These are phyloP conservation scores for Trachelus iudaicus DNA, from an alignment of 2,888 invertebrate species.

Conservation along the genomic window DNA sequence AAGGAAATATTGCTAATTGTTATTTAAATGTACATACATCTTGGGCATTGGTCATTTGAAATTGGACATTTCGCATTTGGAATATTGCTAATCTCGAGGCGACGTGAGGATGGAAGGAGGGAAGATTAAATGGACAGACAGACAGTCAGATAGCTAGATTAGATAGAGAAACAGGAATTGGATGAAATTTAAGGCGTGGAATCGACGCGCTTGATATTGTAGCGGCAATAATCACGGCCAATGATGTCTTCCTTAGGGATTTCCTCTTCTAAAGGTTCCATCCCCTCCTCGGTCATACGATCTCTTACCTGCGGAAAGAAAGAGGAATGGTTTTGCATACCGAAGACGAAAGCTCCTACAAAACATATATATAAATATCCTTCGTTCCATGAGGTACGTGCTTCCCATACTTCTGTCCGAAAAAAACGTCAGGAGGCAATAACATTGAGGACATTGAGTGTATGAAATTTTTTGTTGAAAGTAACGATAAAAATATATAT, in stretches of 20 bases:
- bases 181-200: conserved; percentile 15
- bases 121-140: not conserved
- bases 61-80: not conserved
- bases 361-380: not conserved
- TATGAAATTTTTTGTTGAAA: not conserved
- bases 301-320: conserved; percentile 68
- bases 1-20: not conserved
- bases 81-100: not conserved
- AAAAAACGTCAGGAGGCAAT: not conserved
- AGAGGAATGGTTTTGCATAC: not conserved
- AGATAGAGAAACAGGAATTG: not conserved
- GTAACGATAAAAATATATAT: not conserved
- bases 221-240: conserved; percentile 71
- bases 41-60: not conserved
- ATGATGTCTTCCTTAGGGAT: conserved; percentile 71
- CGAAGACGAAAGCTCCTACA: not conserved
- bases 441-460: not conserved
- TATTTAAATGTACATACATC: not conserved
- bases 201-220: conserved; percentile 52
- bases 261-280: conserved; percentile 70
- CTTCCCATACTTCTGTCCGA: not conserved
- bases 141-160: not conserved
- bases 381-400: not conserved
- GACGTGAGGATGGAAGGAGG: not conserved
- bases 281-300: conserved; percentile 69